Percentiles rank a stretch among this genome's conserved stretches.
These are phyloP conservation scores for Globicephala melas DNA, from an alignment of 2,113 vertebrate species.

Conservation along the genomic window DNA sequence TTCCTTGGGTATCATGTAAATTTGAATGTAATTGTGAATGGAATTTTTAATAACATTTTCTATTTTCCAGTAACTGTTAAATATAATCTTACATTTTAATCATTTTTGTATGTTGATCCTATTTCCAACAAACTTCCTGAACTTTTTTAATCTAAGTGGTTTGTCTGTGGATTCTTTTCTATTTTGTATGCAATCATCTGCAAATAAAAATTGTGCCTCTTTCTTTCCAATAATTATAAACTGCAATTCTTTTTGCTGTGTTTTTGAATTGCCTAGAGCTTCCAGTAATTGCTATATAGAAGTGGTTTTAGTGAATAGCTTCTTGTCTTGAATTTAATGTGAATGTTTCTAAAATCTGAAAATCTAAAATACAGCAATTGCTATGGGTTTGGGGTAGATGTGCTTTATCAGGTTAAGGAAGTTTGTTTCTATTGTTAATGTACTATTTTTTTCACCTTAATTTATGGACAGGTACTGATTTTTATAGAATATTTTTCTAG, in stretches of 20 bases:
- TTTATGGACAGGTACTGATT: not conserved
- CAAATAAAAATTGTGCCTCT: not conserved
- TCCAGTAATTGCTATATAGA: not conserved
- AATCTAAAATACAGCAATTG: not conserved
- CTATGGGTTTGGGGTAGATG: not conserved
- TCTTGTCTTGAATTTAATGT: not conserved
- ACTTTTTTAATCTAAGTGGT: not conserved
- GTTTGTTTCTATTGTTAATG: not conserved
- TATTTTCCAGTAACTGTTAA: slow-evolving; percentile 29
- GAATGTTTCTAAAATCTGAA: not conserved
- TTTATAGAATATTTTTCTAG: not conserved
- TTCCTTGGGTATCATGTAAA: not conserved
- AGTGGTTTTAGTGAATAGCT: not conserved
- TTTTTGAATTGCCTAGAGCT: not conserved
- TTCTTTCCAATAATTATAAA: slow-evolving; percentile 18
- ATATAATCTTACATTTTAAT: slow-evolving; percentile 10
- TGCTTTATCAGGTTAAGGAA: not conserved
- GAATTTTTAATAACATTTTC: not conserved
- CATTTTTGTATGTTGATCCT: not conserved
- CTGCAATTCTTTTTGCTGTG: not conserved
- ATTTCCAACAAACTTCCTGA: not conserved
- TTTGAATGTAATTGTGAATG: not conserved
- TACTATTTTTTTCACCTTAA: not conserved
- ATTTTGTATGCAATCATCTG: slow-evolving; percentile 9
- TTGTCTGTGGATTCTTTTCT: not conserved